Base-by-base conservation (phyloP, 2,113 vertebrate species). In the Eurystomus gularis region DNA sequence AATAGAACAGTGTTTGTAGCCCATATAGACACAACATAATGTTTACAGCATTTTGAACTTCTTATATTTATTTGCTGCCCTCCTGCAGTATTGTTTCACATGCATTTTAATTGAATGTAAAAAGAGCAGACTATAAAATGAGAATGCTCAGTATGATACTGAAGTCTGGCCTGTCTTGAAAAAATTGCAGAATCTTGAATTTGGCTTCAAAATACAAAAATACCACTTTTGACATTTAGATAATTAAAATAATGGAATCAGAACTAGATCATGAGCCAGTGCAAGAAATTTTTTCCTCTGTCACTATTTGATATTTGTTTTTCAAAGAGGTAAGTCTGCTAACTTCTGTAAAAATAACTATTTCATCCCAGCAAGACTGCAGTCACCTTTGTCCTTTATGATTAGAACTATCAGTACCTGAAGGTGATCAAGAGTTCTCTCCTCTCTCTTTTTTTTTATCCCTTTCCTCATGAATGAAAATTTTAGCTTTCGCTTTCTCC, bases 51-150 rank as follows among this genome's bases (percentile, higher is more conserved):
- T n/a, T n/a, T 82, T 91, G 42, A 39, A 69, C 24, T 79, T 55
- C 0, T 3, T 8, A 48, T 40, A 17, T 80, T 25, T 24, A 4
- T 58, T 11, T 42, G 28, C 11, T 21, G 3, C 31, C 4, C 26
- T 8, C n/a, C n/a, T n/a, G n/a, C n/a, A 18, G 6, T 62, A 29
- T 26, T 86, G 3, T 78, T 88, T 87, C 51, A 40, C 11, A 35
- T n/a, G n/a, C n/a, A n/a, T n/a, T n/a, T n/a, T n/a, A n/a, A n/a
- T n/a, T n/a, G n/a, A n/a, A n/a, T 13, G 17, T 39, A 39, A 77
- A 60, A 82, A 89, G 14, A 84, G 65, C 48, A 80, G 33, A 16
- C 23, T 62, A 0, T 29, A n/a, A 77, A 29, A 62, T 42, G n/a
- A 31, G 37, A 49, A 48, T 48, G 29, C 39, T 71, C 39, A 44